These are phyloP conservation scores for Telmatochromis sp. DNA, from an alignment of 2,113 vertebrate species.

Conservation along the genomic window DNA sequence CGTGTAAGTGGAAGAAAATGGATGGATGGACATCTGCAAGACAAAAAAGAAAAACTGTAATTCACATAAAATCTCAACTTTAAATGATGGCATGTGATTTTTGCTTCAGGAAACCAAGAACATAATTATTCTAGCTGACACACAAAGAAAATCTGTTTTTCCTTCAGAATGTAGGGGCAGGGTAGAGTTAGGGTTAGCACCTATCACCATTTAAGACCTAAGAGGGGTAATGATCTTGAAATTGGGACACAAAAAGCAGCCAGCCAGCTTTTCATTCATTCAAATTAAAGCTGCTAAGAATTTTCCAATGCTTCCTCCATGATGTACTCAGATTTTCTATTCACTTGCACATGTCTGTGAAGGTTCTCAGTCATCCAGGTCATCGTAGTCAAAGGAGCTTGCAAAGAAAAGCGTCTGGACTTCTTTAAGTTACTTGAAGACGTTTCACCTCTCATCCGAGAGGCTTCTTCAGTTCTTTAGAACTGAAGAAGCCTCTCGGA, in stretches of 20 bases:
- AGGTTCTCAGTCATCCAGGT: no score
- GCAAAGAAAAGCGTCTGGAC: no score
- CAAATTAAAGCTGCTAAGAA: fast-evolving
- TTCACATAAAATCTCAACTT: background rate
- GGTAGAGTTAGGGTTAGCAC: background rate
- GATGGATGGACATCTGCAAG: background rate
- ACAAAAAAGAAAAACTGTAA: background rate
- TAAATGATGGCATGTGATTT: background rate
- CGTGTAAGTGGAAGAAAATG: background rate
- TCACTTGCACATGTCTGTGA: background rate
- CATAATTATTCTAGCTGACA: fast-evolving
- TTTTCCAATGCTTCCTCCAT: background rate
- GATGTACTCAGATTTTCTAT: background rate
- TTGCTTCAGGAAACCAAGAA: background rate
- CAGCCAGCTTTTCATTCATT: background rate
- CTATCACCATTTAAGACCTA: background rate
- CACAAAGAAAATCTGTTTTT: background rate
- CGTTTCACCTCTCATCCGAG: no score
- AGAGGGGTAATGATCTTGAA: background rate
- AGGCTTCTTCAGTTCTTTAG: no score
- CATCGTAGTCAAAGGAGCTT: no score
- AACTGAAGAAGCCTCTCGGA: no score
- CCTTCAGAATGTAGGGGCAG: background rate
- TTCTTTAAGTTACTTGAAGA: no score
- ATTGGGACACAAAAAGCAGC: background rate